Evolutionary conservation across 2,888 invertebrate genomes (phyloP).

Genomic region (Plagiodera versicolora): DNA sequence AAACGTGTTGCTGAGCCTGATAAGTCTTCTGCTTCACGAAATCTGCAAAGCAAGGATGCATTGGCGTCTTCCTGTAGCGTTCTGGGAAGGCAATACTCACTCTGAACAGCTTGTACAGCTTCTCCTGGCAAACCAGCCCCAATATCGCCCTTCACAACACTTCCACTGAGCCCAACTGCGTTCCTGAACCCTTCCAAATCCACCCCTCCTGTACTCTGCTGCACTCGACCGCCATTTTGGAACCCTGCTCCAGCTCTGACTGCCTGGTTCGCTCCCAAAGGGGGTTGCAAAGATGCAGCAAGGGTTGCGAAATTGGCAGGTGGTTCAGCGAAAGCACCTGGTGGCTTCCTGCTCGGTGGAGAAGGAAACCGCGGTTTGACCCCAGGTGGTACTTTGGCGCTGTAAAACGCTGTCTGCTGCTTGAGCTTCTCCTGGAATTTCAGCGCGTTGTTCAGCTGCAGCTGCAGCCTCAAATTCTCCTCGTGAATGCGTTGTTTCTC

Average conservation of each 20-base stretch:
- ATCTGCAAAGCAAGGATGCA: too few relatives aligned
- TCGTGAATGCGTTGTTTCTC: constrained; percentile 50
- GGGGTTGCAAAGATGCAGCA: background rate
- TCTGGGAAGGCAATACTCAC: constrained; percentile 19
- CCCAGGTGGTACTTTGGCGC: constrained; percentile 20
- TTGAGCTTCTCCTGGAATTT: constrained; percentile 52
- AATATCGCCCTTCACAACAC: background rate
- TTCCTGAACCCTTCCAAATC: background rate
- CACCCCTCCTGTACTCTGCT: background rate
- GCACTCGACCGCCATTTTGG: background rate
- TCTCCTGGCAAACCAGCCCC: constrained; percentile 14
- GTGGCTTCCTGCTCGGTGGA: background rate
- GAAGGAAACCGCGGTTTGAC: constrained; percentile 1
- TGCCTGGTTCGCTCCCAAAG: too few relatives aligned
- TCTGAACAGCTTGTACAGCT: constrained; percentile 20
- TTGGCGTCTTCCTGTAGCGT: too few relatives aligned
- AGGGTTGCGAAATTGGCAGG: background rate
- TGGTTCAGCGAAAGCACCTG: constrained; percentile 14
- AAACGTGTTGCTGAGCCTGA: background rate
- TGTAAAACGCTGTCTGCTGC: constrained; percentile 44
- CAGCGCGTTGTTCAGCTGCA: constrained; percentile 50
- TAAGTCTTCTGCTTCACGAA: background rate
- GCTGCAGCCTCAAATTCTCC: constrained; percentile 51
- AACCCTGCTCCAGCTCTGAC: background rate
- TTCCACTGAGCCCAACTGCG: background rate